Conservation (phyloP, 35 echinoderm and acorn worm species). For the Stichopus chloronotus region DNA sequence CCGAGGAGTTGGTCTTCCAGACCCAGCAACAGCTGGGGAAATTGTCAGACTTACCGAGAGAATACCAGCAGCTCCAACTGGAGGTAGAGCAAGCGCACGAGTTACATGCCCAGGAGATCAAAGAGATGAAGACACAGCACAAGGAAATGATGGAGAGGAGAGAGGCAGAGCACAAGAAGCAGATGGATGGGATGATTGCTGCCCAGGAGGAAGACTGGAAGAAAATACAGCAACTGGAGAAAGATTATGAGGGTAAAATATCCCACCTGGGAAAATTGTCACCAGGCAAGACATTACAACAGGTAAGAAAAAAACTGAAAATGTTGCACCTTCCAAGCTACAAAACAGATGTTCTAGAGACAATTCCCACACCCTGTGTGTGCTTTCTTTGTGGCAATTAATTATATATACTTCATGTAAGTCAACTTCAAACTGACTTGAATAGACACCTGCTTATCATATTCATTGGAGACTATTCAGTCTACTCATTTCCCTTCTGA, state of each 20-base stretch:
- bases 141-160: constrained; percentile 36
- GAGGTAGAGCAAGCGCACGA: constrained; percentile 58
- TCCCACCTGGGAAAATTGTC: constrained; percentile 75
- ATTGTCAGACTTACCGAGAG: constrained; percentile 19
- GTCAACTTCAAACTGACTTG: too few species aligned
- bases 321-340: background rate
- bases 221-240: constrained; percentile 78
- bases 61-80: constrained; percentile 3
- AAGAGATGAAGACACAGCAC: constrained; percentile 64
- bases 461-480: too few species aligned
- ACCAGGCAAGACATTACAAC: constrained; percentile 89
- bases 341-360: too few species aligned
- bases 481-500: too few species aligned
- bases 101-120: constrained; percentile 42
- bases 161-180: constrained; percentile 60
- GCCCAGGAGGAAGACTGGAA: constrained; percentile 75
- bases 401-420: too few species aligned
- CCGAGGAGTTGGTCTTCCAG: constrained; percentile 86
- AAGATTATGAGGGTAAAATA: constrained; percentile 82
- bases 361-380: background rate
- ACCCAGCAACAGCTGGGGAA: constrained; percentile 67
- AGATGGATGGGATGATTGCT: constrained; percentile 69
- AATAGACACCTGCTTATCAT: too few species aligned
- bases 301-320: constrained; percentile 77
- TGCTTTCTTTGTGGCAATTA: too few species aligned